Evolutionary conservation across 2,113 vertebrate genomes (phyloP), one percentile per base, ranked within the genome.

Genomic region (Naja naja): DNA sequence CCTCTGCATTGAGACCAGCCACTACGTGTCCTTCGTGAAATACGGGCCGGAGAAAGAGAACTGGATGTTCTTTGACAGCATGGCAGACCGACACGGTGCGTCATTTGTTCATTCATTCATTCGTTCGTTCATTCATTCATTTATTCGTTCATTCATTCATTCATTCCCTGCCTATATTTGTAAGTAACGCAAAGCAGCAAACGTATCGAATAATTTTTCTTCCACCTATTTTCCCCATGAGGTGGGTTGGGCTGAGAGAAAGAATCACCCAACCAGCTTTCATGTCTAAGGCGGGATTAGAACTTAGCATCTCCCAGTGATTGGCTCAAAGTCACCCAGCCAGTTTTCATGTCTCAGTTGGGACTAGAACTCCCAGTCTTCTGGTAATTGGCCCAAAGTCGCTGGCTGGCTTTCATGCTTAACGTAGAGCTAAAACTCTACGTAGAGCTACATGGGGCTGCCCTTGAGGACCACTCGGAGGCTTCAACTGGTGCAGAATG

Each of bases 41-140:
- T 95, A 99, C 0, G 99, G 98, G 16, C 98, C 98, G 0, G 91
- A 96, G 25, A 95, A 86, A 0, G 43, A 97, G 0, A 97, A 98
- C 96, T 99, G 99, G 99, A 98, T 99, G 97, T 99, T 99, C 96
- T 99, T 99, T 0, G 99, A 99, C 97, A 99, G 99, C 97, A 99
- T 99, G 99, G 98, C 99, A 0, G 99, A 99, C 97, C 96, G 99
- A 91, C 89, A 98, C 0, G 99, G 98, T 98, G 95, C 97, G 98
- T 12, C 64, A 0, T 58, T 25, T 5, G 0, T 64, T 64, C 0
- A 0, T 60, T 64, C 0, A 3, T 60, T 27, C 3, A 0, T 58
- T 58, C 8, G 0, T 58, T 58, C 0, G 2, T 58, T 4, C 53
- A 1, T 54, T 18, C 53, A 54, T 54, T 18, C 53, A 55, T 55